A percentile compares a stretch with the other conserved stretches of the same genome.
These are phyloP conservation scores for Scomber colias DNA, from an alignment of 2,113 vertebrate species.

Conservation along the genomic window DNA sequence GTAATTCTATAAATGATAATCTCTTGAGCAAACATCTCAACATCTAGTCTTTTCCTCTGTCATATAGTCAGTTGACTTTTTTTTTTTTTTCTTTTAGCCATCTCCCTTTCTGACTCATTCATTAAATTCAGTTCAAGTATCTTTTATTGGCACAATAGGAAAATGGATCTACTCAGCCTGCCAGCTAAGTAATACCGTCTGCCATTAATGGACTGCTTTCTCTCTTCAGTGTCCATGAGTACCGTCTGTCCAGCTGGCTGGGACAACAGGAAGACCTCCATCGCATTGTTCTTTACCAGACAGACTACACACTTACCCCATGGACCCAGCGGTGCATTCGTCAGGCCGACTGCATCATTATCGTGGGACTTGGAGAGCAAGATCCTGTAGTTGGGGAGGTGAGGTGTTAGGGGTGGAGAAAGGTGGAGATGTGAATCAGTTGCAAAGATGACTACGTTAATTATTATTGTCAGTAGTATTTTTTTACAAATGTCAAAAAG, in stretches of 20 bases:
- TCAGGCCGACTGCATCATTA: constrained; percentile 95
- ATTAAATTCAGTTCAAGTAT: constrained; percentile 46
- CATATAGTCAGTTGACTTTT: constrained; percentile 2
- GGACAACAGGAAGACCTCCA: constrained; percentile 98
- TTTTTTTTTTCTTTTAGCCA: constrained; percentile 1
- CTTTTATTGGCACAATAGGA: constrained; percentile 29
- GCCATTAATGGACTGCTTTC: constrained; percentile 51
- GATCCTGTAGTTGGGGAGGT: constrained; percentile 94
- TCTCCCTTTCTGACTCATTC: constrained; percentile 5
- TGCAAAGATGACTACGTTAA: not conserved
- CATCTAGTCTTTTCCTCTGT: not conserved
- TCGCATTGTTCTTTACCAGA: constrained; percentile 96
- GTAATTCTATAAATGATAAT: not conserved
- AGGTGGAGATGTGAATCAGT: not conserved
- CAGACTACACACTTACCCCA: constrained; percentile 91
- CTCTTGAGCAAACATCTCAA: not conserved
- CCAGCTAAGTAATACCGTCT: not conserved
- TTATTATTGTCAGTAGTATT: no score
- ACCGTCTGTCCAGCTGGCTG: constrained; percentile 95
- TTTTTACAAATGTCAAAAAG: no score
- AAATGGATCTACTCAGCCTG: constrained; percentile 36
- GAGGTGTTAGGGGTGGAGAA: constrained; percentile 18
- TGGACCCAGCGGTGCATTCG: constrained; percentile 97
- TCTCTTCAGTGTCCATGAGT: constrained; percentile 90
- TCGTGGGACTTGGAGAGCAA: constrained; percentile 95